Evolutionary conservation across 1,140 invertebrate species (phyloP).

Genomic region (Chelonus insularis): DNA sequence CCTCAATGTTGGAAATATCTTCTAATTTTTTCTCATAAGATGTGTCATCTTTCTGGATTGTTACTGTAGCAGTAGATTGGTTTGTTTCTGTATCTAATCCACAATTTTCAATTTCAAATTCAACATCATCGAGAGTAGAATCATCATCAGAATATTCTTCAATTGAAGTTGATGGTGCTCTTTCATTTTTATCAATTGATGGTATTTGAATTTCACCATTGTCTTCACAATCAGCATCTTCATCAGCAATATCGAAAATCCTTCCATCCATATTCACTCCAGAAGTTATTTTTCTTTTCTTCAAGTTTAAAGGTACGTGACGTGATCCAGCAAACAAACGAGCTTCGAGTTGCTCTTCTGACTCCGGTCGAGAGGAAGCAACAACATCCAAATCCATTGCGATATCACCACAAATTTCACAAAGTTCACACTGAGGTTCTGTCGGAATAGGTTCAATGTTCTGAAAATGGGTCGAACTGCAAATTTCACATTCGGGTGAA

Average conservation of each 20-base stretch:
- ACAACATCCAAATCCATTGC: constrained; percentile 36
- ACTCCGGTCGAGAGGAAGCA: constrained; percentile 29
- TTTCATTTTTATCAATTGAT: constrained; percentile 20
- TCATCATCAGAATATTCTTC: constrained; percentile 29
- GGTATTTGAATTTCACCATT: constrained; percentile 47
- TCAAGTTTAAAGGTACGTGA: constrained; percentile 33
- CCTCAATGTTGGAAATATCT: constrained; percentile 29
- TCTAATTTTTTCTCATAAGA: background rate
- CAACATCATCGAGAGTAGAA: constrained; percentile 28
- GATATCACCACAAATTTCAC: constrained; percentile 53
- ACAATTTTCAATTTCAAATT: constrained; percentile 36
- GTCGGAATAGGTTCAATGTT: constrained; percentile 28
- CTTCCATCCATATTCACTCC: background rate
- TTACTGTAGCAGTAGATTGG: background rate
- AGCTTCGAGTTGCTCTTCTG: constrained; percentile 21
- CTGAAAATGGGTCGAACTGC: constrained; percentile 47
- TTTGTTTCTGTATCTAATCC: constrained; percentile 24
- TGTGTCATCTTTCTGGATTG: background rate
- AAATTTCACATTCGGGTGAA: constrained; percentile 55
- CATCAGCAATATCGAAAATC: constrained; percentile 24
- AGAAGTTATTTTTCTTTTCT: constrained; percentile 31
- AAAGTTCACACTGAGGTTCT: constrained; percentile 44
- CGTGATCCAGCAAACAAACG: constrained; percentile 15
- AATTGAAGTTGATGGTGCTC: constrained; percentile 15
- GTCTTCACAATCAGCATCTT: constrained; percentile 30